phyloP scores from a whole-genome alignment of 2,888 invertebrate species.

The Drosophila pegasa region DNA sequence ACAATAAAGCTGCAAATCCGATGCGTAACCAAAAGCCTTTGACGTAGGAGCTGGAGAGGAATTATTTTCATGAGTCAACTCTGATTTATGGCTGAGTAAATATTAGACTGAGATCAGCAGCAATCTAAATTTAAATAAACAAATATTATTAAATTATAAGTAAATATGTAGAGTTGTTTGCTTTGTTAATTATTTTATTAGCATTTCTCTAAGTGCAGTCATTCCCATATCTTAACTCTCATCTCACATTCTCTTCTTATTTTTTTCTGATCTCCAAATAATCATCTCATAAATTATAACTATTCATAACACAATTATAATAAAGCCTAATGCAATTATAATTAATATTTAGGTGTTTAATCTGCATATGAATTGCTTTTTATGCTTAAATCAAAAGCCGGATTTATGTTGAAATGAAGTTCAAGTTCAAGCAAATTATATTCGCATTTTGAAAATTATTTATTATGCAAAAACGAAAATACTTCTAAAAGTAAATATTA shows the following conservation, averaged over 20 bases:
- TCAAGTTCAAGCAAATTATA: neutral
- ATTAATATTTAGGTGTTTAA: slow-evolving; percentile 8
- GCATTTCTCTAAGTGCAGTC: neutral
- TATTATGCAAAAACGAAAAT: slow-evolving; percentile 37
- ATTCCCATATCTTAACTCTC: too few relatives aligned
- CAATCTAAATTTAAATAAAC: too few relatives aligned
- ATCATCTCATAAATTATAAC: slow-evolving; percentile 1
- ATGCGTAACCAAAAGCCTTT: neutral
- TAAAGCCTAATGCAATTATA: slow-evolving; percentile 5
- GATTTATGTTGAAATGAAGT: slow-evolving; percentile 31
- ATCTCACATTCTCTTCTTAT: neutral
- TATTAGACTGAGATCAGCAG: neutral
- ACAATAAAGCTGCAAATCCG: slow-evolving; percentile 18
- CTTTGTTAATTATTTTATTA: neutral
- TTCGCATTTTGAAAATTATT: slow-evolving; percentile 22
- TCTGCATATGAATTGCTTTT: slow-evolving; percentile 15
- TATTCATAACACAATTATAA: slow-evolving; percentile 4
- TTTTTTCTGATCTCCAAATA: neutral
- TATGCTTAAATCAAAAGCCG: slow-evolving; percentile 7
- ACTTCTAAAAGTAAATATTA: slow-evolving; percentile 9
- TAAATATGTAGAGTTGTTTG: too few relatives aligned
- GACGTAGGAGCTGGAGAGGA: neutral
- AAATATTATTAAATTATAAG: too few relatives aligned
- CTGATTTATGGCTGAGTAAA: neutral
- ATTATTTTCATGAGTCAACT: too few relatives aligned